Percentiles rank a stretch among this genome's conserved stretches.
Conservation (phyloP, 2,888 invertebrate species). For the Dilophus febrilis region DNA sequence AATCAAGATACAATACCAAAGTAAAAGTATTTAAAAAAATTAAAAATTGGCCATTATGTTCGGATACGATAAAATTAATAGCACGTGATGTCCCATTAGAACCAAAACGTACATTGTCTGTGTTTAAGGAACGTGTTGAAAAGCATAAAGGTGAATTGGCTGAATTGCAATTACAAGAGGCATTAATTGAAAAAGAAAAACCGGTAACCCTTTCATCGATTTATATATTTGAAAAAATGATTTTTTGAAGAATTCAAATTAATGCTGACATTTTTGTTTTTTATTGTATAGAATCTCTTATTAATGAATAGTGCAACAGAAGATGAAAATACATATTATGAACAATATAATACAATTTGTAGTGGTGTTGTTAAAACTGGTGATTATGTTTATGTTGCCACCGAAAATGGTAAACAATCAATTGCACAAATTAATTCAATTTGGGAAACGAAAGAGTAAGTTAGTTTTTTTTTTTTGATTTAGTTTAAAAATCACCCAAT, state of each 20-base stretch:
- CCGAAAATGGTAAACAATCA: slow-evolving; percentile 75
- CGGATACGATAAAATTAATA: slow-evolving; percentile 43
- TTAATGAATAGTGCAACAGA: slow-evolving; percentile 53
- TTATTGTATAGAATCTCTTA: slow-evolving; percentile 64
- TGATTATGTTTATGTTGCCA: slow-evolving; percentile 89
- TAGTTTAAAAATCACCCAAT: too few species aligned
- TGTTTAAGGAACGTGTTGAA: slow-evolving; percentile 79
- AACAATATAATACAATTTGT: slow-evolving; percentile 77
- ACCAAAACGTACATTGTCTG: slow-evolving; percentile 76
- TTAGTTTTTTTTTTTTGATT: slow-evolving; percentile 13
- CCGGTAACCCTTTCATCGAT: slow-evolving; percentile 40
- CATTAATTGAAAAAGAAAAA: slow-evolving; percentile 67
- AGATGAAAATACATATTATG: slow-evolving; percentile 72
- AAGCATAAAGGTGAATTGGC: slow-evolving; percentile 81
- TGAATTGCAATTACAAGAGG: slow-evolving; percentile 66
- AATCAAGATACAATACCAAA: slow-evolving; percentile 79
- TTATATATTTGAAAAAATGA: not conserved
- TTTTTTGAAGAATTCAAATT: not conserved
- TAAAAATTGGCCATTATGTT: slow-evolving; percentile 51
- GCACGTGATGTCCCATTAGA: slow-evolving; percentile 58
- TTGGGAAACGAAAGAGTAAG: slow-evolving; percentile 82
- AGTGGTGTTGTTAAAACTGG: slow-evolving; percentile 74
- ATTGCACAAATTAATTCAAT: slow-evolving; percentile 87
- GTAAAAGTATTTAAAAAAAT: slow-evolving; percentile 87
- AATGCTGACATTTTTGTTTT: slow-evolving; percentile 14